phyloP scores from a whole-genome alignment of 2,113 vertebrate species.

The Myrmecophaga tridactyla region DNA sequence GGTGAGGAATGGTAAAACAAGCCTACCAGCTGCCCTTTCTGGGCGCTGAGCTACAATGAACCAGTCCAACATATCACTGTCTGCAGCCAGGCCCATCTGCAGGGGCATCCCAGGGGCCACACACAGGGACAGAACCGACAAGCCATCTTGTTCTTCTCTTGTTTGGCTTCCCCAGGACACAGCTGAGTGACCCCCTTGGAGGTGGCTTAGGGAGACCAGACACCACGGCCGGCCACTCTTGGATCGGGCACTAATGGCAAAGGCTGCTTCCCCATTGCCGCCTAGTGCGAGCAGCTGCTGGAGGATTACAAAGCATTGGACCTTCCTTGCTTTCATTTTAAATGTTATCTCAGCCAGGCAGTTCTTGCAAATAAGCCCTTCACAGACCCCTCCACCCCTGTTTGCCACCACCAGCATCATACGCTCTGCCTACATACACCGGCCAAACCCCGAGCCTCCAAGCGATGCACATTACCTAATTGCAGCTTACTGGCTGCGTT shows the following conservation, averaged over 20 bases:
- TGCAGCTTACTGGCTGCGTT: not conserved
- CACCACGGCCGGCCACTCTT: not conserved
- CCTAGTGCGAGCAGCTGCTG: conserved; percentile 72
- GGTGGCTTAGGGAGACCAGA: conserved; percentile 48
- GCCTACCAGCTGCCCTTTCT: conserved; percentile 55
- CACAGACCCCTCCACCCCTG: not conserved
- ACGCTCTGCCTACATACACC: accelerated
- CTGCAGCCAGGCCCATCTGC: conserved; percentile 47
- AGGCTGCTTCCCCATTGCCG: not conserved
- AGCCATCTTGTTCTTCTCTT: conserved; percentile 3
- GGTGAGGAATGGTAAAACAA: conserved; percentile 67
- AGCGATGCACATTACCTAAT: not conserved
- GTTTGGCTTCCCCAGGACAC: conserved; percentile 20
- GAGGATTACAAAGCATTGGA: conserved; percentile 55
- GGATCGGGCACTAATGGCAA: not conserved
- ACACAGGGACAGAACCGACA: not conserved
- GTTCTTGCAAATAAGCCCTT: conserved; percentile 58
- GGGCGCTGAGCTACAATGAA: conserved; percentile 47
- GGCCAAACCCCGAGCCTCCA: conserved; percentile 57
- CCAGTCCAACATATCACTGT: conserved; percentile 48
- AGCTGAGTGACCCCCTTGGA: not conserved
- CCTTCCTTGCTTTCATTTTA: conserved; percentile 51
- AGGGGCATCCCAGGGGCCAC: conserved; percentile 38
- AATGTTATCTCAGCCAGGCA: conserved; percentile 66
- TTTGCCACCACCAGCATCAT: not conserved